phyloP scores from a whole-genome alignment of 1,140 invertebrate species.

The Spodoptera litura region DNA sequence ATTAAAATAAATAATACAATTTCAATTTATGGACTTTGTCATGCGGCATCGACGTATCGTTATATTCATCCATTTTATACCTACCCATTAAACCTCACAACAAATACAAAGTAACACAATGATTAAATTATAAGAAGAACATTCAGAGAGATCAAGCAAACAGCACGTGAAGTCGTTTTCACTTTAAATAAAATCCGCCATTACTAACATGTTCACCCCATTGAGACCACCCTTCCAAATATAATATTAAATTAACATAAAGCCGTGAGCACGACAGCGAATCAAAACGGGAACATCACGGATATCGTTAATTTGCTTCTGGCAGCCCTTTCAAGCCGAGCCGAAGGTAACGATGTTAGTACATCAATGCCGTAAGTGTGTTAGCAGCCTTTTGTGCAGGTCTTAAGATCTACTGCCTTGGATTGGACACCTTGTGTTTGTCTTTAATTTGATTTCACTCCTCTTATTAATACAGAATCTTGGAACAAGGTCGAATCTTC shows the following conservation, averaged over 20 bases:
- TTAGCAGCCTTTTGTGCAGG: constrained; percentile 58
- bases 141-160: constrained; percentile 7
- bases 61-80: too few species aligned
- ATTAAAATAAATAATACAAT: too few species aligned
- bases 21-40: too few species aligned
- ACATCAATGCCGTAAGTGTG: constrained; percentile 66
- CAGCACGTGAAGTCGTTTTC: constrained; percentile 36
- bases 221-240: constrained; percentile 50
- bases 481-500: too few species aligned
- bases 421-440: constrained; percentile 26
- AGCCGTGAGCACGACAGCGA: constrained; percentile 55
- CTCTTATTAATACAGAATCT: too few species aligned
- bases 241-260: constrained; percentile 80
- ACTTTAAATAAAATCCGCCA: constrained; percentile 35
- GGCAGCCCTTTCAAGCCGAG: constrained; percentile 48
- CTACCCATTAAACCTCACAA: neutral
- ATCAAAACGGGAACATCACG: constrained; percentile 76
- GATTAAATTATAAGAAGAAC: neutral
- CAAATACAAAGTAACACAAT: too few species aligned
- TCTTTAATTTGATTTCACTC: neutral
- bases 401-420: constrained; percentile 27
- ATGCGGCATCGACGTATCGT: too few species aligned
- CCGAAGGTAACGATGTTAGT: constrained; percentile 54
- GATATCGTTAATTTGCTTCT: constrained; percentile 73
- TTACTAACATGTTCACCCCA: constrained; percentile 35